Evolutionary conservation across 53 echinoderm and acorn worm genomes (phyloP), one percentile per base, ranked within the genome.

Genomic region (Actinopyga echinites): DNA sequence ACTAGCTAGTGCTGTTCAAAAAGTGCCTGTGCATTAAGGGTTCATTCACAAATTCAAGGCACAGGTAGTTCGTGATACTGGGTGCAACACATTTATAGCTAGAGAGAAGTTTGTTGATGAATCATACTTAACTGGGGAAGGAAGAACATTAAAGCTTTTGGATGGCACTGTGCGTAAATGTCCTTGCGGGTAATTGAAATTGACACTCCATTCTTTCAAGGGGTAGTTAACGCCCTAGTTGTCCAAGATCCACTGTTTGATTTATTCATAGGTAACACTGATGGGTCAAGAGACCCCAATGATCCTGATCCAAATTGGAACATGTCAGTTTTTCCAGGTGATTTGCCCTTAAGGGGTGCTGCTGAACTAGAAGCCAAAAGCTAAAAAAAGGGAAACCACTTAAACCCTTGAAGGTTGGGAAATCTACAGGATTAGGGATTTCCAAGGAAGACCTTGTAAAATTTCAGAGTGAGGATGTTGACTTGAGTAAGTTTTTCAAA

Each of bases 211-310:
- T 74, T 36, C 38, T 74, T 45, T 52, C 21, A 10, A 23, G 49
- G 74, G 4, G 43, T 26, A 29, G 74, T 74, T 22, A 74, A 74
- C 43, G 74, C 74, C 7, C 26, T 74, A 13, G 49, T 74, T 11
- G 74, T 74, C 6, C 44, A 74, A 23, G 28, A 74, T 24, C 74
- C 55, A 4, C 43, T 49, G 8, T 49, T 44, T 1, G 74, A 74
- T 49, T 49, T 74, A 29, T 74, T 74, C 25, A 74, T 74, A 13
- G 74, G 74, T 4, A 74, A 74, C 52, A 74, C 24, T 21, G 25
- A 74, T 21, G 22, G 42, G 15, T 37, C 73, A 6, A 37, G 73
- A 6, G 44, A 24, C 42, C 17, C 73, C 17, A 19, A 71, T 22
- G 20, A 71, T 38, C 42, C 73, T 19, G 73, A 71, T 4, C 8